phyloP scores from a whole-genome alignment of 1,140 invertebrate species.

The Magallana angulata region DNA sequence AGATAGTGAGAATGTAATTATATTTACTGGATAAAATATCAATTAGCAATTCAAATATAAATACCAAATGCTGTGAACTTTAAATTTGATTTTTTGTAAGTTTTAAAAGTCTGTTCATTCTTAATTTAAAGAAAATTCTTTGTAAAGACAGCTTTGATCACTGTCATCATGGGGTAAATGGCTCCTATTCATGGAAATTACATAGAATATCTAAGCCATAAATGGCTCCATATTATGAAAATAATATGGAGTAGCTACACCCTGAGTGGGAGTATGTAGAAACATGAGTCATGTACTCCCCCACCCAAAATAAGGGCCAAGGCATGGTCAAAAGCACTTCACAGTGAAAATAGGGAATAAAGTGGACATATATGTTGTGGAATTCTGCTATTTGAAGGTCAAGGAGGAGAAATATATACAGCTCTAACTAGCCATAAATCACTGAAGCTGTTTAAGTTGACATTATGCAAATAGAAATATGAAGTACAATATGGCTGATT shows the following conservation, averaged over 20 bases:
- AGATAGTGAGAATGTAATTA: too few relatives aligned
- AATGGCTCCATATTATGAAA: not conserved
- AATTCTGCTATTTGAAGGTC: conserved; percentile 19
- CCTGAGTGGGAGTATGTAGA: not conserved
- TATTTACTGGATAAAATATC: not conserved
- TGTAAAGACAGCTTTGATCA: too few relatives aligned
- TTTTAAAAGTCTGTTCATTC: too few relatives aligned
- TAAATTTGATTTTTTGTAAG: too few relatives aligned
- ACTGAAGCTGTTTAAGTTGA: not conserved
- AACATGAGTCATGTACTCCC: not conserved
- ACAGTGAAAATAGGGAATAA: not conserved
- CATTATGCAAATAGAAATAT: conserved; percentile 9
- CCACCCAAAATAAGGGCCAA: not conserved
- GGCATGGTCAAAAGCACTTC: not conserved
- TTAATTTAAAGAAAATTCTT: too few relatives aligned
- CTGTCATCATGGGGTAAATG: too few relatives aligned
- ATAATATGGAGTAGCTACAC: not conserved
- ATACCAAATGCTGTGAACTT: too few relatives aligned
- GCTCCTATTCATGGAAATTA: not conserved
- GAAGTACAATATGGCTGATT: conserved; percentile 57
- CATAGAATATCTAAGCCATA: not conserved
- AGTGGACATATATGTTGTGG: not conserved
- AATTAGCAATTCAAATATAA: too few relatives aligned
- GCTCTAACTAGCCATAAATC: conserved; percentile 25
- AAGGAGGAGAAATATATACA: not conserved